These are phyloP conservation scores for Unio pictorum DNA, from an alignment of 2,888 invertebrate genomes.

Conservation along the genomic window DNA sequence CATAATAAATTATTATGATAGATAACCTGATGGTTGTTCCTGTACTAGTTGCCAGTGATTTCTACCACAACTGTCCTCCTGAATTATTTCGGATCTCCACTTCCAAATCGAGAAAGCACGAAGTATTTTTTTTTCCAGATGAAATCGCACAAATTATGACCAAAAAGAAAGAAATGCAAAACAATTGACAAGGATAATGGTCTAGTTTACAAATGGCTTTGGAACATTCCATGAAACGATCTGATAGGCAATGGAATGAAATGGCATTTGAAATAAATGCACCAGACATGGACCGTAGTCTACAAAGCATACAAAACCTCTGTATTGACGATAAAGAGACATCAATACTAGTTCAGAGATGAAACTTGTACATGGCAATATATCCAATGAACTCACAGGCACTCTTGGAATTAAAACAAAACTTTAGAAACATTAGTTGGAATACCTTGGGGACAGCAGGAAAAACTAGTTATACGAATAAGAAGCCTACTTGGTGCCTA, in stretches of 20 bases:
- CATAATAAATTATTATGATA: constrained; percentile 1
- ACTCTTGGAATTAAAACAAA: constrained; percentile 36
- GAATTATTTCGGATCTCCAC: too few species aligned
- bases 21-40: too few species aligned
- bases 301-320: constrained; percentile 29
- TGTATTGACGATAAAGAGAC: constrained; percentile 49
- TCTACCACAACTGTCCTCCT: too few species aligned
- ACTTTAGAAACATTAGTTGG: too few species aligned
- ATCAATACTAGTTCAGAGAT: constrained; percentile 32
- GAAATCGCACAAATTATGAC: neutral
- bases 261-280: constrained; percentile 6
- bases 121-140: neutral
- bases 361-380: constrained; percentile 27
- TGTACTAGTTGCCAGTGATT: too few species aligned
- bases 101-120: too few species aligned
- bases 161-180: neutral
- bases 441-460: constrained; percentile 61
- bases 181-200: neutral
- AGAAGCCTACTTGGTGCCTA: constrained; percentile 58
- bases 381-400: constrained; percentile 44
- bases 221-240: neutral
- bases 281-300: constrained; percentile 40
- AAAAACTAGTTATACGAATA: constrained; percentile 59
- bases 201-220: constrained; percentile 7
- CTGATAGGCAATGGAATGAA: too few species aligned